Conservation (phyloP, 2,888 invertebrate genomes). For the Ecliptopera silaceata region DNA sequence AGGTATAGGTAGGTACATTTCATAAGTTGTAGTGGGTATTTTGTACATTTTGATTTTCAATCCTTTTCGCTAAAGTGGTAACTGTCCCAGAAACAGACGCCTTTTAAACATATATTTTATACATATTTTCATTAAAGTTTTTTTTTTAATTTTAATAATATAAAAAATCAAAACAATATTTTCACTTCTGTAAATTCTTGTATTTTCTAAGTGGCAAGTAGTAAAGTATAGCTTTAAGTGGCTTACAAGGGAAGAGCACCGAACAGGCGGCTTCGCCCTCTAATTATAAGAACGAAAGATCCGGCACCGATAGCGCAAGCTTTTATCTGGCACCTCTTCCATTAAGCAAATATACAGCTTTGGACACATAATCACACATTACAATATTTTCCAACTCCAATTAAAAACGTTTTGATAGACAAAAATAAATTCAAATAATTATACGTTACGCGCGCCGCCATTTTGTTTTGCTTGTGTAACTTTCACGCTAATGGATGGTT, state of each 20-base stretch:
- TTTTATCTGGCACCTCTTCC: constrained; percentile 80
- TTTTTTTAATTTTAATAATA: neutral
- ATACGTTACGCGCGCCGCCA: constrained; percentile 54
- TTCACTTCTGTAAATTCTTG: constrained; percentile 3
- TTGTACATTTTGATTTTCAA: no score
- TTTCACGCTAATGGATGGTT: constrained; percentile 65
- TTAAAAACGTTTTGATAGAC: constrained; percentile 82
- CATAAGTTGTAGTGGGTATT: no score
- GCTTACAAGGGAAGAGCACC: constrained; percentile 62
- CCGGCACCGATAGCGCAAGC: constrained; percentile 72
- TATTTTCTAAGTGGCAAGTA: constrained; percentile 52
- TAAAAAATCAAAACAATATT: no score
- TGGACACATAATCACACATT: constrained; percentile 73
- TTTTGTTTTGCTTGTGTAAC: constrained; percentile 51
- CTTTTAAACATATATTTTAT: no score
- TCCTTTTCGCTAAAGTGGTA: no score
- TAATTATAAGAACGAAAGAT: constrained; percentile 69
- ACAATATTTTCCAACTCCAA: constrained; percentile 75
- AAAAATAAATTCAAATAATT: constrained; percentile 70
- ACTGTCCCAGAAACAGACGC: no score
- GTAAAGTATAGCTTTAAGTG: constrained; percentile 77
- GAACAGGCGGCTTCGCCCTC: constrained; percentile 57
- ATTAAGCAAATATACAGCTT: constrained; percentile 82
- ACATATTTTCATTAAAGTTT: no score
- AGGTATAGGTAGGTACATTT: no score